phyloP scores from a whole-genome alignment of 2,113 vertebrate genomes.

The Leptobrachium leishanense region DNA sequence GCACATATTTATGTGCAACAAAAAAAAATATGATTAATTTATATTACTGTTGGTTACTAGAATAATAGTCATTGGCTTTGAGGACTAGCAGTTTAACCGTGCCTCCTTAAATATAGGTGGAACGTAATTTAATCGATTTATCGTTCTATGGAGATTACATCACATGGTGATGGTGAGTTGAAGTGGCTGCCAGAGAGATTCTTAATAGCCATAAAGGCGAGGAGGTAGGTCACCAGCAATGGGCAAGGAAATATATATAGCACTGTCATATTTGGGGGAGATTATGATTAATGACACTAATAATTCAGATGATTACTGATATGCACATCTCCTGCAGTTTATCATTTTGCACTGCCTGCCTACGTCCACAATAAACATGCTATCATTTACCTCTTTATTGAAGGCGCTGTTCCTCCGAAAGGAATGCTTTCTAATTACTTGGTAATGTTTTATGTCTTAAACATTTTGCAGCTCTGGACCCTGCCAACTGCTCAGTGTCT shows the following conservation, averaged over 20 bases:
- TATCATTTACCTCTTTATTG: constrained; percentile 86
- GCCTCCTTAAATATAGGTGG: constrained; percentile 79
- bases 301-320: constrained; percentile 88
- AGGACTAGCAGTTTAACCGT: constrained; percentile 76
- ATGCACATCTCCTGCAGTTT: constrained; percentile 82
- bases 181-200: constrained; percentile 75
- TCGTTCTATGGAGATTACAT: constrained; percentile 77
- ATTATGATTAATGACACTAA: constrained; percentile 93
- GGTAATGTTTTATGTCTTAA: constrained; percentile 85
- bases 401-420: constrained; percentile 80
- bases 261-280: constrained; percentile 73
- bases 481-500: constrained; percentile 78
- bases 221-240: constrained; percentile 63
- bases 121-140: constrained; percentile 96
- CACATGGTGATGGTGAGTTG: constrained; percentile 68
- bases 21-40: constrained; percentile 81
- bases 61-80: constrained; percentile 79
- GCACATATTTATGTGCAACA: constrained; percentile 74
- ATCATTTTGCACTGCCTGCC: constrained; percentile 84
- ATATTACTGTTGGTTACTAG: constrained; percentile 77
- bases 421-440: constrained; percentile 81
- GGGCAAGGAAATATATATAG: constrained; percentile 62
- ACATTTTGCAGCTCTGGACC: constrained; percentile 80
- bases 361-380: constrained; percentile 87
- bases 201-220: constrained; percentile 76